These are phyloP conservation scores for Phaenicophaeus curvirostris DNA, from an alignment of 2,797 vertebrate genomes.

Conservation along the genomic window DNA sequence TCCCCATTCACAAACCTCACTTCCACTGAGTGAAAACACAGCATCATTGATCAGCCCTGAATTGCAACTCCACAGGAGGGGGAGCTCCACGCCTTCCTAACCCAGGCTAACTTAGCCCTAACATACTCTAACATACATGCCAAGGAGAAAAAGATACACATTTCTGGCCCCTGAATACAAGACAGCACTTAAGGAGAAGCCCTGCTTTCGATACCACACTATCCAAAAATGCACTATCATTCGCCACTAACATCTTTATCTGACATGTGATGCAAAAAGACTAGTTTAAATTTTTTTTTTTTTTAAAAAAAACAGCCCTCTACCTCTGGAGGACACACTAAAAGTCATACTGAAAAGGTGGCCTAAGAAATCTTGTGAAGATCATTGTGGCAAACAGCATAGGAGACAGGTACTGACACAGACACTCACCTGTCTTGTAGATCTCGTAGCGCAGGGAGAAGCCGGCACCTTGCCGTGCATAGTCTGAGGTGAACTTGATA, in stretches of 20 bases:
- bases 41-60: not conserved
- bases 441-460: conserved; percentile 99
- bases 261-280: conserved; percentile 26
- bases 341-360: not conserved
- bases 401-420: not conserved
- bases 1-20: not conserved
- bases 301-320: not conserved
- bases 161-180: not conserved
- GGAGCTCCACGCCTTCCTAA: conserved; percentile 1
- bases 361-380: not conserved
- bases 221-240: not conserved
- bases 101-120: not conserved
- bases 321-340: not conserved
- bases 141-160: not conserved
- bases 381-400: not conserved
- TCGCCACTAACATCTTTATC: not conserved
- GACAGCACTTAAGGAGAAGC: not conserved
- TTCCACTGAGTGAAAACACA: conserved; percentile 16
- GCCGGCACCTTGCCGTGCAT: conserved; percentile 94
- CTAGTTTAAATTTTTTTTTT: not conserved
- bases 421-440: conserved; percentile 92
- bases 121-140: not conserved
- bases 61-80: not conserved
- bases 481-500: conserved; percentile 95
- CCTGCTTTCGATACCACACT: not conserved